These are phyloP conservation scores for Omphaloscelis lunosa DNA, from an alignment of 2,888 invertebrate genomes.

Conservation along the genomic window DNA sequence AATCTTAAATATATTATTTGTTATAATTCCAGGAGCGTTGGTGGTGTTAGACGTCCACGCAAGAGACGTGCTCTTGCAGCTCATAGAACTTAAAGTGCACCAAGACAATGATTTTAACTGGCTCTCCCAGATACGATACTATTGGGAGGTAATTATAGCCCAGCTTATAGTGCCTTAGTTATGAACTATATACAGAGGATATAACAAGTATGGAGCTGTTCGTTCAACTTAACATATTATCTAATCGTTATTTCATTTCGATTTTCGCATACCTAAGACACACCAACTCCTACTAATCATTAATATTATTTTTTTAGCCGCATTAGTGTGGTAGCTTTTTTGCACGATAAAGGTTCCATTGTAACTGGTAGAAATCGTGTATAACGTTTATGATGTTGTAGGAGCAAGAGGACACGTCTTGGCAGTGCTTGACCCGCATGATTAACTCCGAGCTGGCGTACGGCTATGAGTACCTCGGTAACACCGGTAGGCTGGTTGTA, in stretches of 20 bases:
- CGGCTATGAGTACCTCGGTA: slow-evolving; percentile 98
- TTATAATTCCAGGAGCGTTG: slow-evolving; percentile 92
- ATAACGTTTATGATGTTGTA: slow-evolving; percentile 68
- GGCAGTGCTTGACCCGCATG: slow-evolving; percentile 94
- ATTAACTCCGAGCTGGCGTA: slow-evolving; percentile 97
- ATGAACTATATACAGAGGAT: neutral
- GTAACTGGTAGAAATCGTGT: neutral
- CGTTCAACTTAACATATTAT: neutral
- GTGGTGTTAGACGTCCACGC: slow-evolving; percentile 98
- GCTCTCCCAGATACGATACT: slow-evolving; percentile 95
- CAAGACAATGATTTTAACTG: slow-evolving; percentile 97
- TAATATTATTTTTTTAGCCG: neutral
- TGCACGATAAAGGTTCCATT: neutral
- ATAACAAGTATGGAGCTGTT: neutral
- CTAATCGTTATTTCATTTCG: neutral
- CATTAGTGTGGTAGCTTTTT: neutral
- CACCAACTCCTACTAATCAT: neutral
- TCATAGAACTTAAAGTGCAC: slow-evolving; percentile 92
- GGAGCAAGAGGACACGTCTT: slow-evolving; percentile 85
- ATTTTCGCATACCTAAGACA: neutral
- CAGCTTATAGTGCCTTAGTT: neutral
- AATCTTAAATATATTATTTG: neutral
- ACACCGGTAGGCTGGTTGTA: slow-evolving; percentile 96
- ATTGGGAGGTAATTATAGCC: slow-evolving; percentile 92
- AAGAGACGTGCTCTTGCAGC: slow-evolving; percentile 94